Conservation (phyloP, 2,888 invertebrate species). For the Dastarcus helophoroides region DNA sequence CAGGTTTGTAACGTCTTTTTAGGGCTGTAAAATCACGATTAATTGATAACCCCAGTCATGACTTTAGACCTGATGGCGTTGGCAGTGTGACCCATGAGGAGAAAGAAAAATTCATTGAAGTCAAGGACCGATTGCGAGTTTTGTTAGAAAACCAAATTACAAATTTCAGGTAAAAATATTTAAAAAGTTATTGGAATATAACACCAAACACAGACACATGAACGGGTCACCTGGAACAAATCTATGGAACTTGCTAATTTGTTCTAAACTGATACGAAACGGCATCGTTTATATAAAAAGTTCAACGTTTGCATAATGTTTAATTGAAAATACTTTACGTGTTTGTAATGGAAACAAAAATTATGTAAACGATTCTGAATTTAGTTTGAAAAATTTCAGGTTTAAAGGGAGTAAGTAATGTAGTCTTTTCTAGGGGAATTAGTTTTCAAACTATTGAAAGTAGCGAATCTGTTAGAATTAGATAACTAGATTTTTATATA, state of each 20-base stretch:
- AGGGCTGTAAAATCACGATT: slow-evolving; percentile 31
- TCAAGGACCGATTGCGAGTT: slow-evolving; percentile 87
- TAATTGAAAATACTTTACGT: no score
- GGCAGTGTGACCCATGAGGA: slow-evolving; percentile 98
- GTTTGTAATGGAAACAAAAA: no score
- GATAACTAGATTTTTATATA: no score
- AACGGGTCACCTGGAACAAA: neutral
- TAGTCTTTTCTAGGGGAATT: no score
- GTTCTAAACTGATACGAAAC: no score
- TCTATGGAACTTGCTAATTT: slow-evolving; percentile 1
- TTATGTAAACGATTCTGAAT: no score
- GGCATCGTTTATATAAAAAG: no score
- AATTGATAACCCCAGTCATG: slow-evolving; percentile 38
- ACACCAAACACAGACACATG: slow-evolving; percentile 1
- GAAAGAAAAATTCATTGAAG: slow-evolving; percentile 94
- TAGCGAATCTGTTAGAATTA: no score
- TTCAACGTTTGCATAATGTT: no score
- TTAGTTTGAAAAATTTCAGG: no score
- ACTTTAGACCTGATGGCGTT: slow-evolving; percentile 88
- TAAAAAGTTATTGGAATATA: slow-evolving; percentile 1
- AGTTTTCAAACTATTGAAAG: no score
- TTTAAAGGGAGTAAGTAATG: no score
- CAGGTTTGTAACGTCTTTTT: slow-evolving; percentile 52
- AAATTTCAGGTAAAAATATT: slow-evolving; percentile 75
- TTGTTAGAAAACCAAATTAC: slow-evolving; percentile 97